Percentiles rank a stretch among this genome's conserved stretches.
phyloP scores from a whole-genome alignment of 2,888 invertebrate genomes.

The Flexamia atlantica region DNA sequence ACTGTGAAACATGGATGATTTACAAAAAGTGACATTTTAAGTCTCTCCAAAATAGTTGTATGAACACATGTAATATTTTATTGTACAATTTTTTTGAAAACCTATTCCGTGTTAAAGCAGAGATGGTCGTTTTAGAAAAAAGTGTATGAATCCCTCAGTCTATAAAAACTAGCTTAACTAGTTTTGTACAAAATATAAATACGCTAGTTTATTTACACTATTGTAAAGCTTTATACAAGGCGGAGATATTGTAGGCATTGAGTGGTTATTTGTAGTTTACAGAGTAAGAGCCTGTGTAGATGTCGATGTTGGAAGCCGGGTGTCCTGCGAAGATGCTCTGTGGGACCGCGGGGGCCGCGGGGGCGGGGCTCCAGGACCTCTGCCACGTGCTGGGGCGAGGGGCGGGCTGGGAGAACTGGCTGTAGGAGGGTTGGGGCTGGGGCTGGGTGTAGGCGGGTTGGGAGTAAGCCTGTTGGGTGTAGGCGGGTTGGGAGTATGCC shows the following conservation, averaged over 20 bases:
- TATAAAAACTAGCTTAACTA: slow-evolving; percentile 41
- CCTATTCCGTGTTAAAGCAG: too few species aligned
- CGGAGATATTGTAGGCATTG: background rate
- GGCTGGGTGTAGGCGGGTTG: slow-evolving; percentile 21
- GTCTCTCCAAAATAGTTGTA: background rate
- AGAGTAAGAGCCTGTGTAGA: slow-evolving; percentile 86
- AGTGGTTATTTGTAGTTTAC: slow-evolving; percentile 79
- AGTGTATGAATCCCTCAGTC: slow-evolving; percentile 26
- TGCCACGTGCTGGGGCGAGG: slow-evolving; percentile 65
- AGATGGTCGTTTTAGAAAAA: background rate
- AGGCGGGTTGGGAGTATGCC: slow-evolving; percentile 43
- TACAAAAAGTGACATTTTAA: background rate
- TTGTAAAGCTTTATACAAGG: slow-evolving; percentile 55
- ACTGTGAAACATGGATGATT: background rate
- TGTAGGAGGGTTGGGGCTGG: slow-evolving; percentile 73
- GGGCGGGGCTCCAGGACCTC: slow-evolving; percentile 66
- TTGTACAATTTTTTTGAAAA: too few species aligned
- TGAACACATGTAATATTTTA: background rate
- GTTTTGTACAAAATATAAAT: slow-evolving; percentile 56
- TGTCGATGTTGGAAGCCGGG: slow-evolving; percentile 85
- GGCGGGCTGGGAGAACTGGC: slow-evolving; percentile 71
- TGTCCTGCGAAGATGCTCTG: slow-evolving; percentile 78
- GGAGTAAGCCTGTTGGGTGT: slow-evolving; percentile 54
- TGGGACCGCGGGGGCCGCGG: slow-evolving; percentile 65
- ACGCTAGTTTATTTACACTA: slow-evolving; percentile 53